Percentiles rank a stretch among this genome's conserved stretches.
These are phyloP conservation scores for Mycalesis mineus DNA, from an alignment of 2,888 invertebrate species.

Conservation along the genomic window DNA sequence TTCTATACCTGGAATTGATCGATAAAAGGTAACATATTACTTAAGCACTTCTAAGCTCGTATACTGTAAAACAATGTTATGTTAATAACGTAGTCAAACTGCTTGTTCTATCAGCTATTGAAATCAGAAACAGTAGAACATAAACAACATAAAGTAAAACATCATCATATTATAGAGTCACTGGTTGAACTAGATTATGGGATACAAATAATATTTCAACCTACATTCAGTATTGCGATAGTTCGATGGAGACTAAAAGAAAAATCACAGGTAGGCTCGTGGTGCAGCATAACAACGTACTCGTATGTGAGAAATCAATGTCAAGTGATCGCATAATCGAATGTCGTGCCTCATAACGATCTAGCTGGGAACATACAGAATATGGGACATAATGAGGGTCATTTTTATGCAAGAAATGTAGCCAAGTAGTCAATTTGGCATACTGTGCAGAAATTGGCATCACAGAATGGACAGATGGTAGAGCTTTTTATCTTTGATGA, in stretches of 20 bases:
- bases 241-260: too few species aligned
- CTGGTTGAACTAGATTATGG: neutral
- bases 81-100: too few species aligned
- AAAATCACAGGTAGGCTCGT: neutral
- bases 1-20: too few species aligned
- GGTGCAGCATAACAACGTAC: neutral
- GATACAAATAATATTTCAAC: neutral
- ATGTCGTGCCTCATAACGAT: constrained; percentile 18
- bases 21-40: too few species aligned
- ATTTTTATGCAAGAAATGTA: constrained; percentile 33
- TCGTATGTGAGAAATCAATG: constrained; percentile 18
- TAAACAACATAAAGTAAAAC: too few species aligned
- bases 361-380: constrained; percentile 20
- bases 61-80: too few species aligned
- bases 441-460: constrained; percentile 34
- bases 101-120: too few species aligned
- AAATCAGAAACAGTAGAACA: too few species aligned
- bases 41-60: too few species aligned
- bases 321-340: constrained; percentile 10
- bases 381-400: constrained; percentile 30
- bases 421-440: constrained; percentile 34
- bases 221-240: neutral
- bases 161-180: neutral
- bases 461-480: constrained; percentile 33
- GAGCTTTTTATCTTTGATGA: constrained; percentile 33